Percentiles rank a stretch among this genome's conserved stretches.
Evolutionary conservation across 2,888 invertebrate genomes (phyloP).

Genomic region (Cantharis rustica): DNA sequence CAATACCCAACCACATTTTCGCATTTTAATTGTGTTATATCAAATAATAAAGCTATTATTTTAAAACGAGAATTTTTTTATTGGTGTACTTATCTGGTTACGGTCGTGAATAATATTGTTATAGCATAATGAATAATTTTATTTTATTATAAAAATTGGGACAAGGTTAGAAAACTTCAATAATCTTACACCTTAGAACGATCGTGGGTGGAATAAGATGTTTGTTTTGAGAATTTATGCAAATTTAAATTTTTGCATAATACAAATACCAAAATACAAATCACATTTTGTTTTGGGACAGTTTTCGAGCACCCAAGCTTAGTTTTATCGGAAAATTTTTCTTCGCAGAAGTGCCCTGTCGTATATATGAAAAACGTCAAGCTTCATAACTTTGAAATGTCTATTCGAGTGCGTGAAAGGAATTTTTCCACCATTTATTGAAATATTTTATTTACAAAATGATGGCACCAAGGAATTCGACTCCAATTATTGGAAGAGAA

Average conservation of each 20-base stretch:
- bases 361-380: background rate
- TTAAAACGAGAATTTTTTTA: background rate
- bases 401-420: background rate
- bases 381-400: background rate
- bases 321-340: background rate
- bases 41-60: background rate
- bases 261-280: background rate
- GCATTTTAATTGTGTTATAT: background rate
- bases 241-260: background rate
- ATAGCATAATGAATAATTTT: background rate
- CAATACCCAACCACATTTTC: background rate
- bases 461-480: conserved; percentile 66
- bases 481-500: conserved; percentile 69
- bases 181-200: conserved; percentile 5
- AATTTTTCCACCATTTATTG: background rate
- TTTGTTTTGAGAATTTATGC: conserved; percentile 23
- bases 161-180: conserved; percentile 24
- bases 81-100: background rate
- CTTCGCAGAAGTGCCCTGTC: background rate
- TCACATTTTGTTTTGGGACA: background rate
- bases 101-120: conserved; percentile 1
- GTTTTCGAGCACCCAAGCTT: background rate
- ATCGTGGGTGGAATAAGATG: conserved; percentile 17
- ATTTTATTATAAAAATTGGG: conserved; percentile 11
- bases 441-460: conserved; percentile 40